Percentiles rank a stretch among this genome's conserved stretches.
Evolutionary conservation across 1,140 invertebrate genomes (phyloP).

Genomic region (Gonioctena quinquepunctata): DNA sequence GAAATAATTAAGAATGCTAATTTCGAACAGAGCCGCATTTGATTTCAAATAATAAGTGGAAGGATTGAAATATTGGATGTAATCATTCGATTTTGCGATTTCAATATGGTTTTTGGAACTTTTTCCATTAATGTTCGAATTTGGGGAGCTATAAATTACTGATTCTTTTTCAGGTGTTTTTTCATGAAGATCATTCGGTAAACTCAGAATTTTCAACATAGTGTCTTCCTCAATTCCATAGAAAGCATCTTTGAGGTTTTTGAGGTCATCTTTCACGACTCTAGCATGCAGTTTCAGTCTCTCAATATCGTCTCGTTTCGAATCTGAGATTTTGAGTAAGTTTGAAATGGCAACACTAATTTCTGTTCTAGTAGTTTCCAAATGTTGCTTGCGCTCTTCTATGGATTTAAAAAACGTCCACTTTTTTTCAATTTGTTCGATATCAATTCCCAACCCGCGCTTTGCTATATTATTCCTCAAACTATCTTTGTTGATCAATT

Average conservation of each 20-base stretch:
- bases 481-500: constrained; percentile 57
- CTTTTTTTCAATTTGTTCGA: constrained; percentile 55
- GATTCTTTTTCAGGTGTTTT: constrained; percentile 60
- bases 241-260: constrained; percentile 60
- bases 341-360: constrained; percentile 50
- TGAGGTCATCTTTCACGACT: constrained; percentile 65
- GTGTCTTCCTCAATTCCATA: constrained; percentile 67
- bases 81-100: constrained; percentile 58
- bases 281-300: constrained; percentile 60
- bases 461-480: constrained; percentile 57
- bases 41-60: constrained; percentile 66
- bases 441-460: constrained; percentile 57
- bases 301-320: constrained; percentile 54
- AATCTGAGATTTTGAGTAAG: constrained; percentile 48
- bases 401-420: constrained; percentile 61
- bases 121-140: constrained; percentile 36
- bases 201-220: constrained; percentile 60
- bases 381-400: constrained; percentile 49
- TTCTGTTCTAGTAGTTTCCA: constrained; percentile 55
- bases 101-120: constrained; percentile 60
- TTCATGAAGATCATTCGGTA: constrained; percentile 70
- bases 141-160: constrained; percentile 58
- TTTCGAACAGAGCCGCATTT: constrained; percentile 68
- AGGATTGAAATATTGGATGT: constrained; percentile 63
- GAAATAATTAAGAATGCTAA: constrained; percentile 62